phyloP scores from a whole-genome alignment of 2,113 vertebrate species.

The Gopherus evgoodei region DNA sequence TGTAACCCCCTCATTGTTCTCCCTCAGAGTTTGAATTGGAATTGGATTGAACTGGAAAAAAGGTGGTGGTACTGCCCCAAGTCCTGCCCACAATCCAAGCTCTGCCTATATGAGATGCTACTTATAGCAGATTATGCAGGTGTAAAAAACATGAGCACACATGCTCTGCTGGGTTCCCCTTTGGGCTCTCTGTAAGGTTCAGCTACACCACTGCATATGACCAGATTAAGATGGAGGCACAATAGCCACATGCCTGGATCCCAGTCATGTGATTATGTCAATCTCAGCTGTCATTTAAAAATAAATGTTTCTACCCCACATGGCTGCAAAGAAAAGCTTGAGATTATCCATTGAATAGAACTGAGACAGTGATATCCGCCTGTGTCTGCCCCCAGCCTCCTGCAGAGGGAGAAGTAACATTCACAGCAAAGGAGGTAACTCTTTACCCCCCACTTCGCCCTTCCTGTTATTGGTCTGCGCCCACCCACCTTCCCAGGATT shows the following conservation, averaged over 20 bases:
- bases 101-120: background rate
- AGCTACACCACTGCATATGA: background rate
- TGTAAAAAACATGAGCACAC: background rate
- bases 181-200: background rate
- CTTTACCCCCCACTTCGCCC: background rate
- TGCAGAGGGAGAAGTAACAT: background rate
- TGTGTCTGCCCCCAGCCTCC: background rate
- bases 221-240: background rate
- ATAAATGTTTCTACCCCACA: background rate
- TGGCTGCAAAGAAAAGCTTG: background rate
- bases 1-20: too few relatives aligned
- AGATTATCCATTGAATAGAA: rapidly evolving
- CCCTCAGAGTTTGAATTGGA: background rate
- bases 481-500: too few relatives aligned
- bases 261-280: background rate
- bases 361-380: background rate
- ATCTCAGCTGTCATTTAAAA: background rate
- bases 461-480: background rate
- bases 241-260: background rate
- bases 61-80: background rate
- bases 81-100: background rate
- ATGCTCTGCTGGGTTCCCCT: background rate
- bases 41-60: background rate
- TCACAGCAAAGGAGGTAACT: background rate
- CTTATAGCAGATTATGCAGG: background rate